Evolutionary conservation across 2,113 vertebrate genomes (phyloP).

Genomic region (Hystrix brachyura): DNA sequence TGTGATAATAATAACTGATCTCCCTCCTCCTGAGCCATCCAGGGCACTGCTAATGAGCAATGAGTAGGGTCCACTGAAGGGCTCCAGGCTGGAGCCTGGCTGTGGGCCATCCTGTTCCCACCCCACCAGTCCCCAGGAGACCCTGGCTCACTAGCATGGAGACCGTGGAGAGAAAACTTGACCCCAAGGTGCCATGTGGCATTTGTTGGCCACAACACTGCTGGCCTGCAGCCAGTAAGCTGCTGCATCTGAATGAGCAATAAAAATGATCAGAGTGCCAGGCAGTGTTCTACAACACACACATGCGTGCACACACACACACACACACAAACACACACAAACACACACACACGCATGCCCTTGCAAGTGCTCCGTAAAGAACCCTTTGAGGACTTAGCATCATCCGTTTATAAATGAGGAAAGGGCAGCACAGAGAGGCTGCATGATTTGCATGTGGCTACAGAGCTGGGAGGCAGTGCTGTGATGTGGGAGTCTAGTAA

Average conservation of each 20-base stretch:
- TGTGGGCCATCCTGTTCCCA: fast-evolving
- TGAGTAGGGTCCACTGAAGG: not conserved
- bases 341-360: not conserved
- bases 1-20: not conserved
- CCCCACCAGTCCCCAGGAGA: not conserved
- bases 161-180: not conserved
- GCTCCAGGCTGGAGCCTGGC: too few species aligned
- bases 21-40: not conserved
- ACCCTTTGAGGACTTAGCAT: not conserved
- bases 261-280: not conserved
- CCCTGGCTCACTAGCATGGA: not conserved
- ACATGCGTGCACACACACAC: not conserved
- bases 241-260: not conserved
- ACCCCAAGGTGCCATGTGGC: not conserved
- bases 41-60: not conserved
- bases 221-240: not conserved
- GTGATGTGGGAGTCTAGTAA: not conserved
- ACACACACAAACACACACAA: too few species aligned
- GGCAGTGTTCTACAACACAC: not conserved
- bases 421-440: not conserved
- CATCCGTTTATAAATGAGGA: not conserved
- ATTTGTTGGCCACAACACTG: not conserved
- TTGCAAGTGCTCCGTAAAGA: not conserved
- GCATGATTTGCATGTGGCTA: not conserved
- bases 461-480: not conserved